phyloP scores from a whole-genome alignment of 2,888 invertebrate genomes.

The Therioaphis trifolii region DNA sequence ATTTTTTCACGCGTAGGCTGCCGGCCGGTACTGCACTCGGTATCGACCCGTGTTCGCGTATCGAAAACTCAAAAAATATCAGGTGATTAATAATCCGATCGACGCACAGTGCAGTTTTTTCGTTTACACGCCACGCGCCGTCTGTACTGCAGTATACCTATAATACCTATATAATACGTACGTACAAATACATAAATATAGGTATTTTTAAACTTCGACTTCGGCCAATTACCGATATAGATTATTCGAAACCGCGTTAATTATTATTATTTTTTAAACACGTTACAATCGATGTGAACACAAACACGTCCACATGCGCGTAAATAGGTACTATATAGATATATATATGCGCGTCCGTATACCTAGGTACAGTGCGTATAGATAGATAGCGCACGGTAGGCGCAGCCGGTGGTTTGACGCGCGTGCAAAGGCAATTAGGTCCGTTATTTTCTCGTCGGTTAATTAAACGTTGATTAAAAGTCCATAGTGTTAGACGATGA shows the following conservation, averaged over 20 bases:
- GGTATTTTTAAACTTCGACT: background rate
- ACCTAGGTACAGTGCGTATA: too few relatives aligned
- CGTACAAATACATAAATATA: too few relatives aligned
- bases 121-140: background rate
- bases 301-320: background rate
- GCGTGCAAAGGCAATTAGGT: background rate
- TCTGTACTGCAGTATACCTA: too few relatives aligned
- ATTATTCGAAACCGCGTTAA: background rate
- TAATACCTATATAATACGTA: background rate
- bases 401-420: background rate
- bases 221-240: background rate
- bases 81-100: background rate
- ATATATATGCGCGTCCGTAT: too few relatives aligned
- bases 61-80: too few relatives aligned
- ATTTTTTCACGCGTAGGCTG: background rate
- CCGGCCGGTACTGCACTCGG: background rate
- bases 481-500: background rate
- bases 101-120: background rate
- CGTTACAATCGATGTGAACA: background rate
- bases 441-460: conserved; percentile 1
- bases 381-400: too few relatives aligned
- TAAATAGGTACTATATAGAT: too few relatives aligned
- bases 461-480: conserved; percentile 34
- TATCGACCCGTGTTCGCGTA: too few relatives aligned
- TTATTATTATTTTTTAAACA: background rate